Percentiles rank a stretch among this genome's conserved stretches.
phyloP scores from a whole-genome alignment of 2,113 vertebrate genomes.

The Etia nguti region DNA sequence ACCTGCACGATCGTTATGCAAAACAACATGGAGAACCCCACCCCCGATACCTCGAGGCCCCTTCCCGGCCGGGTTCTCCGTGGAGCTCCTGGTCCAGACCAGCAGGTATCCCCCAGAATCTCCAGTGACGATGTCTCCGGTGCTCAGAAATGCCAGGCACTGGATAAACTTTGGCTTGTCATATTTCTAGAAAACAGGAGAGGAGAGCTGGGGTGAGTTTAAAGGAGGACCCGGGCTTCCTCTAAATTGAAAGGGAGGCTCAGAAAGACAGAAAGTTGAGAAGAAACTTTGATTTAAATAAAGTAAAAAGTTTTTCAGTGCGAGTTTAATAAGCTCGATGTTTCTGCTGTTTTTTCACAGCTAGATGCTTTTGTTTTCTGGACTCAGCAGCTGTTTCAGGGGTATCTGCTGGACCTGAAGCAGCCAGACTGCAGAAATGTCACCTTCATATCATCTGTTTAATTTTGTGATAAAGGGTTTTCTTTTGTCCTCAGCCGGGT shows the following conservation, averaged over 20 bases:
- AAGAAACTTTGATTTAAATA: not conserved
- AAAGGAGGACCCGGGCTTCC: not conserved
- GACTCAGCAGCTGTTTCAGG: not conserved
- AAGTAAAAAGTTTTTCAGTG: not conserved
- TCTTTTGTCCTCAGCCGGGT: not conserved
- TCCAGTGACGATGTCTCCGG: conserved; percentile 92
- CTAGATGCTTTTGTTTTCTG: not conserved
- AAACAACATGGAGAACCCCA: not conserved
- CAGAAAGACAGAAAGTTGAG: not conserved
- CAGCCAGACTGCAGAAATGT: not conserved
- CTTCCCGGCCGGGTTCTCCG: conserved; percentile 86
- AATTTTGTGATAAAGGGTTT: not conserved
- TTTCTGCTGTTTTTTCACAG: not conserved
- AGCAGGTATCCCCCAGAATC: conserved; percentile 93
- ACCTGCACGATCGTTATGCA: not conserved
- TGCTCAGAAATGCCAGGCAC: conserved; percentile 90
- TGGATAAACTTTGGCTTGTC: conserved; percentile 98
- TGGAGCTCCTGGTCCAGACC: conserved; percentile 86
- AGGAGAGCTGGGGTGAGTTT: not conserved
- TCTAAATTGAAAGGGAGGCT: not conserved
- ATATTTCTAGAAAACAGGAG: conserved; percentile 81
- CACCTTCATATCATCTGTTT: not conserved
- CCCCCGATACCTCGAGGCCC: conserved; percentile 83
- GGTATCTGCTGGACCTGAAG: not conserved
- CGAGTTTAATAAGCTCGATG: not conserved